phyloP scores from a whole-genome alignment of 92 coral and sea anemone species.

The Epizoanthus rinbou region DNA sequence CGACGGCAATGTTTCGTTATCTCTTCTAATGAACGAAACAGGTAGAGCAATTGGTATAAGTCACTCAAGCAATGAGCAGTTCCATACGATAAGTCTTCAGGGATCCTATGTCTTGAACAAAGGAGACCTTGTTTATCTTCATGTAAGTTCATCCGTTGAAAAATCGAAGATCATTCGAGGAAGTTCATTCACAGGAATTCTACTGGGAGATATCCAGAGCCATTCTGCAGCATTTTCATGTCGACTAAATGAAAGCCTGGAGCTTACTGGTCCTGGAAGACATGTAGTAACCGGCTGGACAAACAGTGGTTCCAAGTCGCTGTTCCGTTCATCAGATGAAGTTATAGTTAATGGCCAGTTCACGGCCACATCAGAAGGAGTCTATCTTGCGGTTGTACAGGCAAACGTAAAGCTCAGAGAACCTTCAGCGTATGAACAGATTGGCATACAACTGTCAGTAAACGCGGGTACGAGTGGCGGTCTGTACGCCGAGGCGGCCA shows the following conservation, averaged over 20 bases:
- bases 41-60: not conserved
- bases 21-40: not conserved
- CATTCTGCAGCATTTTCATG: not conserved
- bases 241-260: conserved; percentile 4
- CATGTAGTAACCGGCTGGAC: conserved; percentile 28
- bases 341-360: conserved; percentile 3
- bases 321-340: not conserved
- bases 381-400: conserved; percentile 17
- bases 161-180: not conserved
- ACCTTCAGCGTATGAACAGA: not conserved
- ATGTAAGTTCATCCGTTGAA: conserved; percentile 8
- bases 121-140: conserved; percentile 30
- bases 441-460: conserved; percentile 1
- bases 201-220: not conserved
- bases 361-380: conserved; percentile 11
- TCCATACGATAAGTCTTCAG: not conserved
- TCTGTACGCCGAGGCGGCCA: not conserved
- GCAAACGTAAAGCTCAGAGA: not conserved
- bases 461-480: not conserved
- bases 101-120: conserved; percentile 15
- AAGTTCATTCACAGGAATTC: conserved; percentile 32
- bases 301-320: not conserved
- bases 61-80: conserved; percentile 5
- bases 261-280: conserved; percentile 1
- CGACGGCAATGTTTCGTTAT: not conserved